Conservation (phyloP, 2,113 vertebrate genomes). For the Forbesichthys papilliferus region DNA sequence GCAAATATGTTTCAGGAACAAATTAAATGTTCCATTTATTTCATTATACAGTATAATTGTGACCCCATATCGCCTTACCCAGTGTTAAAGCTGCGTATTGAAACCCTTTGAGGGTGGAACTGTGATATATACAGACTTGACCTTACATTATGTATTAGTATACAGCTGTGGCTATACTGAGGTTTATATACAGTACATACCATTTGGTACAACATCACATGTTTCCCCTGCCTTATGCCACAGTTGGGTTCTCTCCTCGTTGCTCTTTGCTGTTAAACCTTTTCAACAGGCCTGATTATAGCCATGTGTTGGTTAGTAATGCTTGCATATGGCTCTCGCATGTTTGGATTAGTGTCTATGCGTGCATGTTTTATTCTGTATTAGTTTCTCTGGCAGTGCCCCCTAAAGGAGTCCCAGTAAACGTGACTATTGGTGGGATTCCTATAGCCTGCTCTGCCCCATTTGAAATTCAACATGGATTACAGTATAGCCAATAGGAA, state of each 20-base stretch:
- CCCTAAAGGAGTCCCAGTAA: neutral
- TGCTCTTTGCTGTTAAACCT: neutral
- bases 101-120: no score
- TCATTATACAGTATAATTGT: neutral
- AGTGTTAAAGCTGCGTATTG: neutral
- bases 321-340: neutral
- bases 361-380: neutral
- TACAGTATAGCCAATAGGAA: neutral
- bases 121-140: no score
- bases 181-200: neutral
- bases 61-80: no score
- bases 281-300: neutral
- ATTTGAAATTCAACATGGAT: neutral
- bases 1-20: no score
- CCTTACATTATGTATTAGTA: no score
- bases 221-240: neutral
- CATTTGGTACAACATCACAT: neutral
- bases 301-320: slow-evolving; percentile 7
- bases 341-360: neutral
- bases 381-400: slow-evolving; percentile 1
- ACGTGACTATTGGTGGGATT: neutral
- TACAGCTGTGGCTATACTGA: neutral
- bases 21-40: no score
- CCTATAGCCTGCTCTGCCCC: neutral
- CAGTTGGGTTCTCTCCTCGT: neutral